phyloP scores from a whole-genome alignment of 2,113 vertebrate genomes.

The Alligator sinensis region DNA sequence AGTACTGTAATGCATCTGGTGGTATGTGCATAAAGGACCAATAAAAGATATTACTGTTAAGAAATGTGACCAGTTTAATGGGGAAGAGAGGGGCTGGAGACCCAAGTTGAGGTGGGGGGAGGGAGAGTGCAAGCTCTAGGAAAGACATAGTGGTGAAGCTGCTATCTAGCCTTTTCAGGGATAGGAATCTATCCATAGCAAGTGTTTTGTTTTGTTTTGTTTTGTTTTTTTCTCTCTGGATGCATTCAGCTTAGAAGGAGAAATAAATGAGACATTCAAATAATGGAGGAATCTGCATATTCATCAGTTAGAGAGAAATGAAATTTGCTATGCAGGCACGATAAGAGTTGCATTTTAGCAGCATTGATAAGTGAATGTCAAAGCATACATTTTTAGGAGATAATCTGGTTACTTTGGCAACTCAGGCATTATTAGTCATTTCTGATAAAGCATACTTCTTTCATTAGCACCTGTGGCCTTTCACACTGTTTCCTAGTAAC shows the following conservation, averaged over 20 bases:
- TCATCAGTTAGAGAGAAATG: slow-evolving; percentile 71
- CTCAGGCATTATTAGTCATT: slow-evolving; percentile 60
- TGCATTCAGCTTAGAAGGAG: slow-evolving; percentile 46
- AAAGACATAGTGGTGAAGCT: not conserved
- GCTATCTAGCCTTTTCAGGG: not conserved
- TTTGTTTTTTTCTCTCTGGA: slow-evolving; percentile 17
- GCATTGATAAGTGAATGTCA: slow-evolving; percentile 76
- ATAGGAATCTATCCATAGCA: not conserved
- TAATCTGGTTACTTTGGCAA: slow-evolving; percentile 76
- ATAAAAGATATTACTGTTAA: not conserved
- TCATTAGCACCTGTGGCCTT: slow-evolving; percentile 74
- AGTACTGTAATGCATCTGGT: not conserved
- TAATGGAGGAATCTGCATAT: slow-evolving; percentile 68
- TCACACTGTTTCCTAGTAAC: slow-evolving; percentile 69
- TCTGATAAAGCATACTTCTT: slow-evolving; percentile 69
- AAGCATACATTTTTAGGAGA: slow-evolving; percentile 73
- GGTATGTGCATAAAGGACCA: not conserved
- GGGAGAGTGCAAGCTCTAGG: not conserved
- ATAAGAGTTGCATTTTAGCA: slow-evolving; percentile 74
- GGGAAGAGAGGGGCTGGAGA: too few species aligned
- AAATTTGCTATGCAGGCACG: slow-evolving; percentile 70
- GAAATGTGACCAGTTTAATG: not conserved
- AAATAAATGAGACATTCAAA: slow-evolving; percentile 64
- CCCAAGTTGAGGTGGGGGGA: too few species aligned
- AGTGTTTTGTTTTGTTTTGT: not conserved